These are phyloP conservation scores for Hydractinia symbiolongicarpus DNA, from an alignment of 30 jellyfish, hydroid and myxozoan species.

Conservation along the genomic window DNA sequence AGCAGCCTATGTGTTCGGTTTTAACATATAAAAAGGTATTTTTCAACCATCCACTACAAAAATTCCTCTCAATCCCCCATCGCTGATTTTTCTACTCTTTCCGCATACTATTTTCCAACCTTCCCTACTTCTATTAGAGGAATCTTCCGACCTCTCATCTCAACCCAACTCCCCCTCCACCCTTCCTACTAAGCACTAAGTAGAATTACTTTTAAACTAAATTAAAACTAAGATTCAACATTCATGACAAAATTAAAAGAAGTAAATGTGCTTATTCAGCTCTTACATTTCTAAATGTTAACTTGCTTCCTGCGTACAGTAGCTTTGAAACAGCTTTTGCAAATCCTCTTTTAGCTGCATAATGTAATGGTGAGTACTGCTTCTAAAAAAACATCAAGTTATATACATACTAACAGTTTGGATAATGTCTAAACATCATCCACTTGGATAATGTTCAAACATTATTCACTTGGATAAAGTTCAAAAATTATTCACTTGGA, in stretches of 20 bases:
- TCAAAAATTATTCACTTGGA: not conserved
- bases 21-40: too few species aligned
- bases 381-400: not conserved
- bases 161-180: not conserved
- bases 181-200: not conserved
- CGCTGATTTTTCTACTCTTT: too few species aligned
- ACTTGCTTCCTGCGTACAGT: constrained; percentile 11
- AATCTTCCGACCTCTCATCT: too few species aligned
- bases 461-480: not conserved
- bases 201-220: not conserved
- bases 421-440: not conserved
- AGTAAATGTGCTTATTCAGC: not conserved
- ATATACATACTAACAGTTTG: not conserved
- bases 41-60: too few species aligned
- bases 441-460: not conserved
- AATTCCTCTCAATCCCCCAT: too few species aligned
- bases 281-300: constrained; percentile 18
- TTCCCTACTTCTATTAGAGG: too few species aligned
- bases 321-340: constrained; percentile 13
- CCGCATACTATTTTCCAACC: constrained; percentile 3
- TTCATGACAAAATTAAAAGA: not conserved
- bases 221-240: not conserved
- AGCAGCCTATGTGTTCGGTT: too few species aligned
- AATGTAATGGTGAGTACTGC: constrained; percentile 18
- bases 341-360: constrained; percentile 34